Conservation (phyloP, 2,888 invertebrate genomes). For the Cerastoderma edule region DNA sequence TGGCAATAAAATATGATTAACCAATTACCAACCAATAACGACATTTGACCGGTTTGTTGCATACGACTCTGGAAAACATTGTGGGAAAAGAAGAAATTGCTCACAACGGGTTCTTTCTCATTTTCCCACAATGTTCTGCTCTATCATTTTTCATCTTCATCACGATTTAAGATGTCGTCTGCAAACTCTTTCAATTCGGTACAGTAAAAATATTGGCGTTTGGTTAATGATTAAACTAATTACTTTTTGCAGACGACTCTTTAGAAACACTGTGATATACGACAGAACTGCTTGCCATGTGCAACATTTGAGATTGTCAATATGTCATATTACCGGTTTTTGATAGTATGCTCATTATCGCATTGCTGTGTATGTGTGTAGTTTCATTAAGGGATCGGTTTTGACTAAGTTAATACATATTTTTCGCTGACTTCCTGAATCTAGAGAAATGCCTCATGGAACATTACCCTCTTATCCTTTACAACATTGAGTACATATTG, state of each 20-base stretch:
- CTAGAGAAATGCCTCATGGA: too few relatives aligned
- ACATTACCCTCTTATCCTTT: too few relatives aligned
- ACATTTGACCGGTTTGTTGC: neutral
- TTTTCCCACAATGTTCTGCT: neutral
- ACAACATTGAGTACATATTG: too few relatives aligned
- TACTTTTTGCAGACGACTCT: neutral
- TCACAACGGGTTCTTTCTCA: neutral
- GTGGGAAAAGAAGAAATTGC: constrained; percentile 1
- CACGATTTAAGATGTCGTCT: neutral
- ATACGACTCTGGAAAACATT: neutral
- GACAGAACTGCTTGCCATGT: neutral
- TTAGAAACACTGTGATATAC: neutral
- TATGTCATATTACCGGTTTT: too few relatives aligned
- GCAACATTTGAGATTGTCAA: too few relatives aligned
- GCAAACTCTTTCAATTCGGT: neutral
- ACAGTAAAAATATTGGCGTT: neutral
- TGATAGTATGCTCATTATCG: too few relatives aligned
- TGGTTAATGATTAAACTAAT: neutral
- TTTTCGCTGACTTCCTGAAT: too few relatives aligned
- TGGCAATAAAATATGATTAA: neutral
- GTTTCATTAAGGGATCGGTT: too few relatives aligned
- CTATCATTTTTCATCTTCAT: neutral
- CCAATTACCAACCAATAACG: neutral
- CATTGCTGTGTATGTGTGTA: too few relatives aligned
- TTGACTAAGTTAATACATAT: too few relatives aligned